Evolutionary conservation across 1,140 invertebrate genomes (phyloP), one percentile per base, ranked within the genome.

Genomic region (Oreohelix idahoensis): DNA sequence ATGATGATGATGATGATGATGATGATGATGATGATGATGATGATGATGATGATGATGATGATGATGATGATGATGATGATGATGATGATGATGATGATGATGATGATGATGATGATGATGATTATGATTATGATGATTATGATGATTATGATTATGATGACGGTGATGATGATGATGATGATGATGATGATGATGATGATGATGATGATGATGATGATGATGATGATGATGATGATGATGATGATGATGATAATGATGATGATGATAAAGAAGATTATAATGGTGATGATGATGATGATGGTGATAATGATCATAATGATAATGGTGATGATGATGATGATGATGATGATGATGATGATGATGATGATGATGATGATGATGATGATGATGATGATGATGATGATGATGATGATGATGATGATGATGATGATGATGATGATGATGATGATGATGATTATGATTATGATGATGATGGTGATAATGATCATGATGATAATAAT

Each of bases 31-130:
- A 71, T 35, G 69, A 71, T 1, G 69, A 71, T 35, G 69, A 71
- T 35, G 69, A 23, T 35, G 69, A 71, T 35, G 29, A 71, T 35
- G 69, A 35, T 35, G 69, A 71, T 35, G 69, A 71, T 35, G 69
- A 17, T 35, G 69, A 35, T 35, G 69, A 39, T 35, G 69, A 71
- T 35, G 69, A 71, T 35, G 69, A 71, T 35, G 69, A 71, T 8
- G 69, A 71, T 35, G 69, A 71, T 35, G 69, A 71, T 35, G 69
- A 71, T 35, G 69, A 71, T 10, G 69, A 71, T 35, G 69, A 71
- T 35, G 69, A 71, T 10, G 69, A 71, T 35, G 69, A 36, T 29
- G 32, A 36, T 35, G 32, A 71, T 29, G 26, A 58, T 20, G 53
- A 58, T 20, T 2, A 58, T 20, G 53, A 58, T 11, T 5, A 58